These are phyloP conservation scores for Podarcis lilfordi DNA, from an alignment of 2,797 vertebrate species.

Conservation along the genomic window DNA sequence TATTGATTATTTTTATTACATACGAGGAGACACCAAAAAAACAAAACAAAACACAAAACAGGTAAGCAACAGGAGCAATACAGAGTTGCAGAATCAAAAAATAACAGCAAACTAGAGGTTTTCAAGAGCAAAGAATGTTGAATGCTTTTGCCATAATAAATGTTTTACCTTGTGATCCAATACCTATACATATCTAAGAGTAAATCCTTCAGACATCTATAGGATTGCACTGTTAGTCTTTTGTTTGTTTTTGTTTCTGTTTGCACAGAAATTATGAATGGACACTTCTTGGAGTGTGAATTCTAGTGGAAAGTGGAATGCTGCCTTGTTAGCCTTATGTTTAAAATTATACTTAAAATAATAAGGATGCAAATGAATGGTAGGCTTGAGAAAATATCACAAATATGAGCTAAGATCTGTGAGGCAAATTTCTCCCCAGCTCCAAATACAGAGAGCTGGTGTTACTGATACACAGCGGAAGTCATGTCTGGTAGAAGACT, in stretches of 20 bases:
- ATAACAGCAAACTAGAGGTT: neutral
- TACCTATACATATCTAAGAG: neutral
- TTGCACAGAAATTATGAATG: neutral
- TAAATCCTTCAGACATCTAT: neutral
- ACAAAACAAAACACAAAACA: too few relatives aligned
- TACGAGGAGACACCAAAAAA: too few relatives aligned
- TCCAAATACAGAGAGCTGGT: neutral
- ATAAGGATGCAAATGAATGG: neutral
- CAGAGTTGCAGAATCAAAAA: too few relatives aligned
- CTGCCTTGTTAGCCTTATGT: neutral
- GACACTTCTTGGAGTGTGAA: neutral
- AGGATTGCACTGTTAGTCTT: neutral
- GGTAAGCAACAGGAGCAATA: too few relatives aligned
- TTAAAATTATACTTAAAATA: neutral
- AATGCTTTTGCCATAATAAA: neutral
- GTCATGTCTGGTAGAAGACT: neutral
- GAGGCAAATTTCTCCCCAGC: constrained; percentile 20
- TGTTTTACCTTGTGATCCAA: neutral
- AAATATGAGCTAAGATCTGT: constrained; percentile 21
- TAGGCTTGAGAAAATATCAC: constrained; percentile 38
- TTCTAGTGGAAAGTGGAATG: neutral
- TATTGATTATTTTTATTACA: too few relatives aligned
- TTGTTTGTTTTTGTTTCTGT: too few relatives aligned
- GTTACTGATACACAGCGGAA: neutral
- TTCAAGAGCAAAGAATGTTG: neutral